phyloP scores from a whole-genome alignment of 2,888 invertebrate genomes.

The Limnephilus lunatus region DNA sequence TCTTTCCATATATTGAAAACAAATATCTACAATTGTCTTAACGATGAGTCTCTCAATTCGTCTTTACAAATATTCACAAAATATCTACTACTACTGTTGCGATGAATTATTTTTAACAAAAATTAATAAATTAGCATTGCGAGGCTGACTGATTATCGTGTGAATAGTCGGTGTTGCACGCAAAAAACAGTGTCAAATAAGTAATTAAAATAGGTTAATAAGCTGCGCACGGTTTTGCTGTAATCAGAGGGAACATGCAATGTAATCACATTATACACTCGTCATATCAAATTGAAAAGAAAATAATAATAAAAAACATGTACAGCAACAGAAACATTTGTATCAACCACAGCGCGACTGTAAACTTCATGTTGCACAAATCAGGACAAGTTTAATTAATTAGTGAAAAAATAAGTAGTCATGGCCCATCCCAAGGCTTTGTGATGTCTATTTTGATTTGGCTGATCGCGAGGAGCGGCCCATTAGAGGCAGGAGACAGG shows the following conservation, averaged over 20 bases:
- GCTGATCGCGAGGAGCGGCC: conserved; percentile 44
- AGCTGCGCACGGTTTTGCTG: not conserved
- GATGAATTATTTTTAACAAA: not conserved
- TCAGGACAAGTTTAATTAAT: too few relatives aligned
- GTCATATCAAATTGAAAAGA: not conserved
- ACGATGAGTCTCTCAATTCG: not conserved
- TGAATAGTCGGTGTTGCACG: not conserved
- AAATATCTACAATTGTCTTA: too few relatives aligned
- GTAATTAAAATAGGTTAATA: not conserved
- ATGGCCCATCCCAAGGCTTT: conserved; percentile 17
- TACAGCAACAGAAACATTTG: not conserved
- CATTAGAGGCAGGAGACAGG: conserved; percentile 5
- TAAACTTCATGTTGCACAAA: too few relatives aligned
- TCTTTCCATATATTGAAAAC: not conserved
- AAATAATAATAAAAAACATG: not conserved
- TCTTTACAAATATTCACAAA: not conserved
- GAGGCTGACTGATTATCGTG: not conserved
- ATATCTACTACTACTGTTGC: too few relatives aligned
- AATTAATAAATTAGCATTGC: not conserved
- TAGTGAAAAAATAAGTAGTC: not conserved
- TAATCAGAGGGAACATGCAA: not conserved
- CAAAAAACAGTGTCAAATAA: conserved; percentile 1
- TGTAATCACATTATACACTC: not conserved
- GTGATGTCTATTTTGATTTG: conserved; percentile 40
- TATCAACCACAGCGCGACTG: too few relatives aligned